Evolutionary conservation across 2,888 invertebrate species (phyloP), one percentile per base, ranked within the genome.

Genomic region (Idaea biselata): DNA sequence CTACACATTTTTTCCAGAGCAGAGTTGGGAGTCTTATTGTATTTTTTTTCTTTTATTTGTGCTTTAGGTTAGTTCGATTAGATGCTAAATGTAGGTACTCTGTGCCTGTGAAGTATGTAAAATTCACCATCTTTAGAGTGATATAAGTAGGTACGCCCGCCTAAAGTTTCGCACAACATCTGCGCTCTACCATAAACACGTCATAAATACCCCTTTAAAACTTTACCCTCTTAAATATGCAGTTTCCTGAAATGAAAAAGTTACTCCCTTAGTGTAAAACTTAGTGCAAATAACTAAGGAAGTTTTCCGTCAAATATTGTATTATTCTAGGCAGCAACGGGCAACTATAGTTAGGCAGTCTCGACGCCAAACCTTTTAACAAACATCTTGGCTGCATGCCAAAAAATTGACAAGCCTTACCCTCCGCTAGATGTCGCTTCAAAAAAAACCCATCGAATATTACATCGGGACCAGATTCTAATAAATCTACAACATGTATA

Each of bases 351-450:
- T 73, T 75, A 76, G 68, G 70, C 73, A 70, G 80, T 81, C 78
- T 78, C 77, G 85, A 80, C 78, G 83, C 82, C 78, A 79, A 80
- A 77, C 82, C 84, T 86, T 82, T 84, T 80, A 84, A 82, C 87
- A 83, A 82, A 87, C 82, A 83, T 75, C 80, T 81, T 90, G 89
- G 89, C 89, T 62, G 58, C 63, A 64, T 66, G 81, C 88, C 89
- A 89, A 78, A 70, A 69, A 73, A 77, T 78, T 75, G 82, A 82
- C 77, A 74, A 71, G 71, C 74, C 76, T 70, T 73, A 70, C 77
- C 76, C 75, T 69, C 77, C 83, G 79, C 78, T 83, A 84, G 86
- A 83, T 83, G 86, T 73, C 86, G 83, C 81, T 69, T 68, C 63
- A 73, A 67, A 70, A 75, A 76, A 75, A 71, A 76, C 75, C 73